These are phyloP conservation scores for Tetanocera ferruginea DNA, from an alignment of 2,888 invertebrate species.

Conservation along the genomic window DNA sequence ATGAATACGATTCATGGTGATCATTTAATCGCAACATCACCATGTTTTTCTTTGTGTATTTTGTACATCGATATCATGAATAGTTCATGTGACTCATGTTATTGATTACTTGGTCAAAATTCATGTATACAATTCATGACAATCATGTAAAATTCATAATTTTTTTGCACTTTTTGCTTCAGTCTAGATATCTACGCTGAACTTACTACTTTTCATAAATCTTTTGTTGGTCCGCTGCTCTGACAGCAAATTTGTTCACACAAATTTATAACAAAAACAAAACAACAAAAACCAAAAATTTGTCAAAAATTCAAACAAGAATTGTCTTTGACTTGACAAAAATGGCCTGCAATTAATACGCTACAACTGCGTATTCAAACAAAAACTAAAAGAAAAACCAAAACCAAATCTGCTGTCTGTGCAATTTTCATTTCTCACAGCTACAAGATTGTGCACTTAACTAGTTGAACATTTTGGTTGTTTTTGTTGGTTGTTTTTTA, in stretches of 20 bases:
- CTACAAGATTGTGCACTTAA: neutral
- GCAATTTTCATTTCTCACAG: neutral
- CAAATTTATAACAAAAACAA: neutral
- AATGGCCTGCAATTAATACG: constrained; percentile 1
- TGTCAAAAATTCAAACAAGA: neutral
- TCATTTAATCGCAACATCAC: no score
- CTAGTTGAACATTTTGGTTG: neutral
- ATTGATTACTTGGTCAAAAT: no score
- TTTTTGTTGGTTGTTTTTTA: no score
- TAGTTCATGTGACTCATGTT: no score
- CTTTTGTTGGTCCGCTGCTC: neutral
- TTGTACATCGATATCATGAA: no score
- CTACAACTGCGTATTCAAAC: no score
- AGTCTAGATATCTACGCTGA: no score
- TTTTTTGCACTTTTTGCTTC: no score
- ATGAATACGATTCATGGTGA: no score
- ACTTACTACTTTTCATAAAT: neutral
- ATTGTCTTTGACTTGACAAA: neutral
- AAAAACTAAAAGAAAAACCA: neutral
- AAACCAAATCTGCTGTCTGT: neutral
- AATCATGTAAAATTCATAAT: no score
- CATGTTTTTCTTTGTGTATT: no score
- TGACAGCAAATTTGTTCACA: neutral
- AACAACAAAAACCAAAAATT: neutral
- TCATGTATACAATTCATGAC: no score